Evolutionary conservation across 2,113 vertebrate genomes (phyloP).

Genomic region (Cephalophus harveyi): DNA sequence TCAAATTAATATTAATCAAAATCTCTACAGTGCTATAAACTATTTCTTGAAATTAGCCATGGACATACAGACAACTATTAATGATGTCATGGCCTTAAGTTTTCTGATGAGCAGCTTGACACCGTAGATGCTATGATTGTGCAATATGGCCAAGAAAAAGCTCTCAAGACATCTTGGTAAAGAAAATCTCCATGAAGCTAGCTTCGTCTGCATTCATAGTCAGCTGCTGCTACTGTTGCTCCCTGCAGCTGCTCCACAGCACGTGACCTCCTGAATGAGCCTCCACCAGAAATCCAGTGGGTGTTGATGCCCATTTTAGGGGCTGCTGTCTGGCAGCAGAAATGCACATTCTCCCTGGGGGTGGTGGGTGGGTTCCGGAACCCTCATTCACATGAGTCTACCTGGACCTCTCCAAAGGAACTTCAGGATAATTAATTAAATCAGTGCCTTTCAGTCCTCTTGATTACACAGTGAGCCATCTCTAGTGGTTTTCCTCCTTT

Average conservation of each 20-base stretch:
- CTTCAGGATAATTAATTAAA: constrained; percentile 22
- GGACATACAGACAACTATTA: not conserved
- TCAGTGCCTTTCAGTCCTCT: not conserved
- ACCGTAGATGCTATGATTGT: not conserved
- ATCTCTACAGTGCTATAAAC: not conserved
- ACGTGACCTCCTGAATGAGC: constrained; percentile 29
- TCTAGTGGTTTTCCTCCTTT: not conserved
- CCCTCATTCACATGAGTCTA: not conserved
- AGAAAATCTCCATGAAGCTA: not conserved
- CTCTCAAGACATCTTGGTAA: not conserved
- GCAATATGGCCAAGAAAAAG: not conserved
- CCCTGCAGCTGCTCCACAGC: constrained; percentile 61
- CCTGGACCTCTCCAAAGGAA: not conserved
- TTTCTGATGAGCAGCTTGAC: not conserved
- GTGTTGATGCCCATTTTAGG: not conserved
- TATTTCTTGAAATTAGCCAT: not conserved
- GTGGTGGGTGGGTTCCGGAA: not conserved
- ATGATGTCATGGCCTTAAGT: not conserved
- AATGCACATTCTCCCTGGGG: constrained; percentile 47
- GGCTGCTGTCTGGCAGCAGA: not conserved
- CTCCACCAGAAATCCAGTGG: constrained; percentile 42
- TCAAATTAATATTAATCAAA: not conserved
- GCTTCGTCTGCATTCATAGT: not conserved
- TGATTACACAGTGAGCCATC: not conserved
- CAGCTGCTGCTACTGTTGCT: not conserved